Evolutionary conservation across 2,888 invertebrate genomes (phyloP).

Genomic region (Chalcosyrphus nemorum): DNA sequence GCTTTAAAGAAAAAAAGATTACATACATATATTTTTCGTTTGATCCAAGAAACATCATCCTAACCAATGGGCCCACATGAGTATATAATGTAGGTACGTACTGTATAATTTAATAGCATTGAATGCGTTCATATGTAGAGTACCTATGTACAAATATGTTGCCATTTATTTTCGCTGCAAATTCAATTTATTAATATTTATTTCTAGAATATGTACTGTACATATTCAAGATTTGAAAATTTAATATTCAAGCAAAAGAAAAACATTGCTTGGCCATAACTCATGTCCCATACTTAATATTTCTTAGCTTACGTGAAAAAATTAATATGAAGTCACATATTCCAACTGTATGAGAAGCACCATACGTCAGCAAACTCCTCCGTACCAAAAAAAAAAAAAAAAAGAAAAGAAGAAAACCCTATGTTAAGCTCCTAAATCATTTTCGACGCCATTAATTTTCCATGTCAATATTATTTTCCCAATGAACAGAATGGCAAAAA

Average conservation of each 20-base stretch:
- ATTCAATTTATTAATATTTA: too few species aligned
- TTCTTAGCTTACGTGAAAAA: slow-evolving; percentile 8
- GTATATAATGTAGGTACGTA: too few species aligned
- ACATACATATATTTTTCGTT: too few species aligned
- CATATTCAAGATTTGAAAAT: not conserved
- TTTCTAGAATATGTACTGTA: not conserved
- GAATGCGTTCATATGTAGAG: too few species aligned
- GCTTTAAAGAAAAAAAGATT: too few species aligned
- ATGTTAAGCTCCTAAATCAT: slow-evolving; percentile 71
- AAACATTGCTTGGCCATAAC: slow-evolving; percentile 21
- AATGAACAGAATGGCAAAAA: slow-evolving; percentile 37
- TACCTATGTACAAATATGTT: too few species aligned
- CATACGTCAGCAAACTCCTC: not conserved
- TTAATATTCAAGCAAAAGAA: slow-evolving; percentile 13
- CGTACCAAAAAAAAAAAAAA: too few species aligned
- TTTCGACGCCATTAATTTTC: slow-evolving; percentile 74
- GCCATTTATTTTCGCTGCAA: too few species aligned
- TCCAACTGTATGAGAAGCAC: not conserved
- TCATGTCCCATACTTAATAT: slow-evolving; percentile 31
- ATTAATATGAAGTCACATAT: slow-evolving; percentile 31
- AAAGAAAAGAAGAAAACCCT: not conserved
- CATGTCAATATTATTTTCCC: slow-evolving; percentile 70
- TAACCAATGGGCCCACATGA: too few species aligned
- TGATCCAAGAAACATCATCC: too few species aligned
- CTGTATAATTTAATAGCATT: too few species aligned